phyloP scores from a whole-genome alignment of 2,888 invertebrate species.

The Brachypterus glaber region DNA sequence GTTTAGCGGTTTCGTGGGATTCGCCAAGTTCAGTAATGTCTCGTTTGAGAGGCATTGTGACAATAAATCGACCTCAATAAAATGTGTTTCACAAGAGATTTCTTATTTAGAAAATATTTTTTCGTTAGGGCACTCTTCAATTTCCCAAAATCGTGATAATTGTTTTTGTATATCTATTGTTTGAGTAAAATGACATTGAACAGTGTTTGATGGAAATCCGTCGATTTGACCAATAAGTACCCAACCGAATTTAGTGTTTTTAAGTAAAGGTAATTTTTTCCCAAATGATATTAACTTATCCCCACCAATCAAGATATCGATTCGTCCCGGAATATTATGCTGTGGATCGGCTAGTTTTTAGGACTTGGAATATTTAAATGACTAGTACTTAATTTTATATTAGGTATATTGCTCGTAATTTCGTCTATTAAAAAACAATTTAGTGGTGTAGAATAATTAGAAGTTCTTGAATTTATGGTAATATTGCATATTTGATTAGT shows the following conservation, averaged over 20 bases:
- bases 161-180: slow-evolving; percentile 9
- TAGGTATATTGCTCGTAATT: too few species aligned
- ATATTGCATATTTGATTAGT: too few species aligned
- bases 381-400: too few species aligned
- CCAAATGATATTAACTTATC: too few species aligned
- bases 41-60: slow-evolving; percentile 3
- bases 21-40: slow-evolving; percentile 5
- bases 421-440: too few species aligned
- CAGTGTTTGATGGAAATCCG: neutral
- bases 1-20: slow-evolving; percentile 8
- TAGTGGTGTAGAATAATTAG: too few species aligned
- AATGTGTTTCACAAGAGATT: slow-evolving; percentile 5
- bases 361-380: too few species aligned
- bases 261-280: too few species aligned
- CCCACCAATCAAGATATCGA: too few species aligned
- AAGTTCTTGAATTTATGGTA: too few species aligned
- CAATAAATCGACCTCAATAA: slow-evolving; percentile 8
- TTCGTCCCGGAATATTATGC: too few species aligned
- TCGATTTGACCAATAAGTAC: neutral
- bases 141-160: slow-evolving; percentile 12
- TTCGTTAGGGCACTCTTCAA: slow-evolving; percentile 9
- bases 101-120: neutral
- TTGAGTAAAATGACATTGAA: slow-evolving; percentile 4
- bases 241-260: slow-evolving; percentile 7
- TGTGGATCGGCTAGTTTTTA: too few species aligned